These are phyloP conservation scores for Hymenopus coronatus DNA, from an alignment of 2,888 invertebrate species.

Conservation along the genomic window DNA sequence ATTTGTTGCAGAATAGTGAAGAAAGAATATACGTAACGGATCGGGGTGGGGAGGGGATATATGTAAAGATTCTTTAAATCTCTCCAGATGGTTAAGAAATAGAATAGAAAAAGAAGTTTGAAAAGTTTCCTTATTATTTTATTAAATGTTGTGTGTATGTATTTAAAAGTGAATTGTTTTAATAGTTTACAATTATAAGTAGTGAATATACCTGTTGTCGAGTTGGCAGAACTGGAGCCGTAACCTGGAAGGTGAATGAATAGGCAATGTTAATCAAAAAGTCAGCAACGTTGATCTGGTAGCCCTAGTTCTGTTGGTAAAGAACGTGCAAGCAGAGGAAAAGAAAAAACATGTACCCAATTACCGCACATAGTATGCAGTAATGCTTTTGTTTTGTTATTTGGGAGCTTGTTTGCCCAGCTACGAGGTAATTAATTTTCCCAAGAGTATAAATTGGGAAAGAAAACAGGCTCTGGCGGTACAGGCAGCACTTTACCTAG, in stretches of 20 bases:
- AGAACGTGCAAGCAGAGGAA: background rate
- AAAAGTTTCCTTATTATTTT: too few relatives aligned
- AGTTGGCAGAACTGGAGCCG: too few relatives aligned
- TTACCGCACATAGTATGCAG: background rate
- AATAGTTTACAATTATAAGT: too few relatives aligned
- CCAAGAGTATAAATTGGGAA: background rate
- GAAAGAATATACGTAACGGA: too few relatives aligned
- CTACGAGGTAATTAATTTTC: background rate
- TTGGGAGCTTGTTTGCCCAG: background rate
- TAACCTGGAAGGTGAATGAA: background rate
- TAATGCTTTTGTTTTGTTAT: background rate
- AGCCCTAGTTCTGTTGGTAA: background rate
- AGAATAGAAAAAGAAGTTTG: too few relatives aligned
- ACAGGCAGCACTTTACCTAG: background rate
- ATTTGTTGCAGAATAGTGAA: too few relatives aligned
- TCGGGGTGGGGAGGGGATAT: too few relatives aligned
- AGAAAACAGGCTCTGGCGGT: background rate
- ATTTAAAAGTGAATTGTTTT: too few relatives aligned
- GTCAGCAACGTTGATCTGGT: background rate
- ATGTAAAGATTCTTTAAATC: too few relatives aligned
- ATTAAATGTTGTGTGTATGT: too few relatives aligned
- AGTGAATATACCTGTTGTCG: too few relatives aligned
- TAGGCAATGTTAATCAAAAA: background rate
- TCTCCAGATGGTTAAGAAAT: too few relatives aligned
- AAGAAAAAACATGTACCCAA: background rate